A percentile compares a stretch with the other conserved stretches of the same genome.
Conservation (phyloP, 2,113 vertebrate species). For the cattle (Bos taurus) region ARS-UCD2.0 NC_037336.1:78827001-78827500, state of each 20-base stretch:
- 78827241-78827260: not conserved
- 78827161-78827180: not conserved
- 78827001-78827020: not conserved
- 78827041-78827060: not conserved
- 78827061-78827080: not conserved
- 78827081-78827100: not conserved
- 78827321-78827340: too few relatives aligned
- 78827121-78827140: not conserved
- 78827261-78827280: not conserved
- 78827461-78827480: not conserved
- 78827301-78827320: not conserved
- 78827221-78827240: not conserved
- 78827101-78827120: not conserved
- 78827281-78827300: not conserved
- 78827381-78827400: not conserved
- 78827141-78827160: not conserved
- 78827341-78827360: not conserved
- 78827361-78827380: not conserved
- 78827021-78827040: not conserved
- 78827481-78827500: not conserved
- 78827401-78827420: not conserved
- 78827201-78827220: not conserved
- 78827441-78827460: not conserved
- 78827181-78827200: not conserved
- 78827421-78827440: not conserved